Evolutionary conservation across 2,113 vertebrate genomes (phyloP).

Genomic region (Oreochromis aureus): DNA sequence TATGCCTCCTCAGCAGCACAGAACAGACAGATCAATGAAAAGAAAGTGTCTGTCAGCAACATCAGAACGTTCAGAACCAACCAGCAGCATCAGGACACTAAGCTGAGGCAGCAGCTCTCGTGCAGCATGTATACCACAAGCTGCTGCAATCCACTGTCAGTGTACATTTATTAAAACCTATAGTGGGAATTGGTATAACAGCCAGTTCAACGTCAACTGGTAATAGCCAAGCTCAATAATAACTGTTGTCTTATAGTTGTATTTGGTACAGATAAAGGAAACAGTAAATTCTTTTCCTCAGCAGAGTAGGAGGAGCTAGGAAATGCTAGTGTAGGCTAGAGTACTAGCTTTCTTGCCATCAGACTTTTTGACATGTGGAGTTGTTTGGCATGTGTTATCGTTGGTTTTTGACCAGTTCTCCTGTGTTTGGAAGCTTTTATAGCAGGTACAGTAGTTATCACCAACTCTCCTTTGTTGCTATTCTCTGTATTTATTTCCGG

Average conservation of each 20-base stretch:
- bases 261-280: neutral
- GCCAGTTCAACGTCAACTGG: rapidly evolving
- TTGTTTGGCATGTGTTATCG: rapidly evolving
- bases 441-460: neutral
- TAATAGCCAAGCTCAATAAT: neutral
- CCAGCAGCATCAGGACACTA: neutral
- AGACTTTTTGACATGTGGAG: rapidly evolving
- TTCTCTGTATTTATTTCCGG: neutral
- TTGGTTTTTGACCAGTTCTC: neutral
- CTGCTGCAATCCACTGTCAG: neutral
- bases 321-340: neutral
- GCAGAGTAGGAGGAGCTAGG: neutral
- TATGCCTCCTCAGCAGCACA: neutral
- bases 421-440: neutral
- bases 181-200: neutral
- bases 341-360: neutral
- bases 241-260: neutral
- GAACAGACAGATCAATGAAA: neutral
- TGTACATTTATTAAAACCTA: neutral
- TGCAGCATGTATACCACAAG: neutral
- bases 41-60: neutral
- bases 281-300: rapidly evolving
- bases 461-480: neutral
- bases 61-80: neutral
- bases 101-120: neutral